phyloP scores from a whole-genome alignment of 2,888 invertebrate genomes.

The Antheraea assamensis region DNA sequence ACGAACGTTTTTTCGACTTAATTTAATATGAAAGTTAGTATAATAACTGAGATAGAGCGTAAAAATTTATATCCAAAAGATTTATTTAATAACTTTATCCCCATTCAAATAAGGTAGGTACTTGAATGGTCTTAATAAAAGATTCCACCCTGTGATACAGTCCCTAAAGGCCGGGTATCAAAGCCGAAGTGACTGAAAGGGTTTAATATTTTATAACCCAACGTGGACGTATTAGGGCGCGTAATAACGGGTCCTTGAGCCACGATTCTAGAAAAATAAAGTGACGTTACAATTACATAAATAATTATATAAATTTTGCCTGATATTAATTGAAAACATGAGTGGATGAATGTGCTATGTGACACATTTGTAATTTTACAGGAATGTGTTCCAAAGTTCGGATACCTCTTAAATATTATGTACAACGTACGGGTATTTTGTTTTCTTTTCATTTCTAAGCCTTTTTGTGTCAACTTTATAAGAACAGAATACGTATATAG shows the following conservation, averaged over 20 bases:
- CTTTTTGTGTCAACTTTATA: no score
- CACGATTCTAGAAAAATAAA: background rate
- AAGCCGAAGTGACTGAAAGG: constrained; percentile 30
- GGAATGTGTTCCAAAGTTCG: no score
- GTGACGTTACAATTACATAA: background rate
- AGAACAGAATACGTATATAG: no score
- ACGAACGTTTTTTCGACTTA: no score
- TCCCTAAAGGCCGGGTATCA: constrained; percentile 7
- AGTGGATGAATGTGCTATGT: no score
- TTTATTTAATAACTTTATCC: background rate
- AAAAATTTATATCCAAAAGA: background rate
- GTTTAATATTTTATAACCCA: constrained; percentile 36
- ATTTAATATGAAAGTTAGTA: no score
- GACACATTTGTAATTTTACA: no score
- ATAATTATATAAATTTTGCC: no score
- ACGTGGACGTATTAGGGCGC: background rate
- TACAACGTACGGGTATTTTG: no score
- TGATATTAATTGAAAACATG: no score
- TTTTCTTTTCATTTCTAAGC: no score
- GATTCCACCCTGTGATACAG: constrained; percentile 10
- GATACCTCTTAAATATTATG: no score
- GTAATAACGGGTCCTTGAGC: background rate
- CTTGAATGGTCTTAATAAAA: background rate
- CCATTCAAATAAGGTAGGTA: background rate
- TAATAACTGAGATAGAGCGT: background rate